A percentile compares a stretch with the other conserved stretches of the same genome.
Evolutionary conservation across 2,113 vertebrate genomes (phyloP).

Genomic region (Aix galericulata): DNA sequence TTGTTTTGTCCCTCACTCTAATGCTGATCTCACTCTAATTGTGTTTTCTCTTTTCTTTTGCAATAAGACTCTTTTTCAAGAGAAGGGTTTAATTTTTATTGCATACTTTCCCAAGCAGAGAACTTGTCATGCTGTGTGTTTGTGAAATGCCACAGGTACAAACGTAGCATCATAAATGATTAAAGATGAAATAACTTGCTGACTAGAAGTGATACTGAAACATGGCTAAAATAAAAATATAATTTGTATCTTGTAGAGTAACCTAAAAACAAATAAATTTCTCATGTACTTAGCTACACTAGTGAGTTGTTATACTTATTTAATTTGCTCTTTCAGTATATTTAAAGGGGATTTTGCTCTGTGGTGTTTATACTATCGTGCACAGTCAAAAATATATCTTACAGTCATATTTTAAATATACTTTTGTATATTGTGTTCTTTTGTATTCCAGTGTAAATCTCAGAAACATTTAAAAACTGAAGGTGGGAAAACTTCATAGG

Average conservation of each 20-base stretch:
- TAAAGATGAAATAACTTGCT: background rate
- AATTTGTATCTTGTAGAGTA: background rate
- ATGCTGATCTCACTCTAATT: background rate
- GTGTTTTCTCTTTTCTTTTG: background rate
- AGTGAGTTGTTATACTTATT: background rate
- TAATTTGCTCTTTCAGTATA: background rate
- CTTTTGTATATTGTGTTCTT: background rate
- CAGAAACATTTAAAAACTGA: background rate
- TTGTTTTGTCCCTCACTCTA: background rate
- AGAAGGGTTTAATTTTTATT: background rate
- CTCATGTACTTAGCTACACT: background rate
- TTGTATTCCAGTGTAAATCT: background rate
- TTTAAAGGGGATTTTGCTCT: background rate
- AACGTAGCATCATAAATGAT: background rate
- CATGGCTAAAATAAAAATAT: background rate
- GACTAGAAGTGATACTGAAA: background rate
- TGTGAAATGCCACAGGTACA: background rate
- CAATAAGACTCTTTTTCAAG: background rate
- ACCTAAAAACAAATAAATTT: background rate
- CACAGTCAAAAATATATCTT: background rate
- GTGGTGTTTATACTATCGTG: rapidly evolving
- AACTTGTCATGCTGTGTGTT: background rate
- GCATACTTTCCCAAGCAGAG: background rate
- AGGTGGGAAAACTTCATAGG: background rate
- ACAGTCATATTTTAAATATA: background rate